Evolutionary conservation across 2,888 invertebrate species (phyloP).

Genomic region (Trichogramma evanescens): DNA sequence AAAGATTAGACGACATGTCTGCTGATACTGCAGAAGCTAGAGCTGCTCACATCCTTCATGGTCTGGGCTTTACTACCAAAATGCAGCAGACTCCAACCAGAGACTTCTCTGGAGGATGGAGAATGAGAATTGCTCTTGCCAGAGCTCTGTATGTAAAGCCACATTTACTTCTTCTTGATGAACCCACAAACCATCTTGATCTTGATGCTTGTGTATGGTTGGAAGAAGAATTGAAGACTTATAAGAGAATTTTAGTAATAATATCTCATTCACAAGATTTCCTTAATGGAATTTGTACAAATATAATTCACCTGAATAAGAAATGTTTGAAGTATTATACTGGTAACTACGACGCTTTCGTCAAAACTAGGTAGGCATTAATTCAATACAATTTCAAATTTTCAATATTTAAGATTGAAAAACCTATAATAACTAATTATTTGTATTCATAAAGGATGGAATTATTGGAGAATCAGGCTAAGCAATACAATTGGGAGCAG

Average conservation of each 20-base stretch:
- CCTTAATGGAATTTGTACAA: constrained; percentile 93
- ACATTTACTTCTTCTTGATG: constrained; percentile 89
- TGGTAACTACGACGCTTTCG: constrained; percentile 94
- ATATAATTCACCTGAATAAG: constrained; percentile 92
- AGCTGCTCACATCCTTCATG: constrained; percentile 90
- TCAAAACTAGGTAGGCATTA: constrained; percentile 59
- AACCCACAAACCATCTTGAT: constrained; percentile 98
- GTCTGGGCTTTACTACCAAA: constrained; percentile 84
- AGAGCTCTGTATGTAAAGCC: constrained; percentile 97
- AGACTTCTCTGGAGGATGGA: constrained; percentile 92
- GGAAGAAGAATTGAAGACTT: constrained; percentile 92
- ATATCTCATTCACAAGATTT: constrained; percentile 99
- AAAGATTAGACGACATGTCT: constrained; percentile 91
- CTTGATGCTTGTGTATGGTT: constrained; percentile 99
- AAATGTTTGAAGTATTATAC: constrained; percentile 91
- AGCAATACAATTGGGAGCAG: constrained; percentile 99
- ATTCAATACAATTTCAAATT: background rate
- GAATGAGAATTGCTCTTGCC: constrained; percentile 97
- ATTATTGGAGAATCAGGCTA: constrained; percentile 94
- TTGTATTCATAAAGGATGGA: constrained; percentile 59
- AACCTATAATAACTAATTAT: background rate
- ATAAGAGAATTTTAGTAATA: constrained; percentile 92
- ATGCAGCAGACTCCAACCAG: constrained; percentile 84
- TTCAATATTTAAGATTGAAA: background rate
- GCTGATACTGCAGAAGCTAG: constrained; percentile 92